Evolutionary conservation across 1,140 invertebrate genomes (phyloP).

Genomic region (Drosophila bocqueti): DNA sequence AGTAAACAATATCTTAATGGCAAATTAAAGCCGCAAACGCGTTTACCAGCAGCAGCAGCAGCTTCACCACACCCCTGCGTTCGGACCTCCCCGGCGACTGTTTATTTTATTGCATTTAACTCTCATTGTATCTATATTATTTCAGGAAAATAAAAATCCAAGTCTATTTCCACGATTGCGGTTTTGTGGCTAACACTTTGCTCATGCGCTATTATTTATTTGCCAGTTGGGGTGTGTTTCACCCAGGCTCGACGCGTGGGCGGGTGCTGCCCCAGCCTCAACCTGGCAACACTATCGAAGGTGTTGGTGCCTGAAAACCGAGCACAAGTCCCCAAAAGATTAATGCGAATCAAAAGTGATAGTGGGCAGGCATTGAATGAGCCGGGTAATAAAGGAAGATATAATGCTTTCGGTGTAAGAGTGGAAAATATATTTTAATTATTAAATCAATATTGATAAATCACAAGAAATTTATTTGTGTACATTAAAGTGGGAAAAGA

Average conservation of each 20-base stretch:
- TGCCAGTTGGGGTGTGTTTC: constrained; percentile 39
- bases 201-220: constrained; percentile 64
- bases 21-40: constrained; percentile 78
- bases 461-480: background rate
- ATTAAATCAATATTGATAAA: background rate
- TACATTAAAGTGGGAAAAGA: background rate
- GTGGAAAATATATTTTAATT: background rate
- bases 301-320: constrained; percentile 31
- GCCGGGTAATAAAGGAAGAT: constrained; percentile 14
- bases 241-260: constrained; percentile 11
- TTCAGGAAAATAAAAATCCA: constrained; percentile 51
- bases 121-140: constrained; percentile 45
- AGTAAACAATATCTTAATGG: constrained; percentile 78
- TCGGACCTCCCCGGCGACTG: constrained; percentile 15
- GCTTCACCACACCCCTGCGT: constrained; percentile 1
- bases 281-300: constrained; percentile 27
- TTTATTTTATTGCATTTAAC: constrained; percentile 46
- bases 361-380: constrained; percentile 1
- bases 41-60: constrained; percentile 36
- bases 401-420: background rate
- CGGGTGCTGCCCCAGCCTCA: background rate
- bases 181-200: constrained; percentile 67
- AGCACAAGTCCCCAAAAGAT: constrained; percentile 1
- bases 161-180: constrained; percentile 67
- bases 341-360: constrained; percentile 4